phyloP scores from a whole-genome alignment of 2,888 invertebrate genomes.

The Caenorhabditis virilis region DNA sequence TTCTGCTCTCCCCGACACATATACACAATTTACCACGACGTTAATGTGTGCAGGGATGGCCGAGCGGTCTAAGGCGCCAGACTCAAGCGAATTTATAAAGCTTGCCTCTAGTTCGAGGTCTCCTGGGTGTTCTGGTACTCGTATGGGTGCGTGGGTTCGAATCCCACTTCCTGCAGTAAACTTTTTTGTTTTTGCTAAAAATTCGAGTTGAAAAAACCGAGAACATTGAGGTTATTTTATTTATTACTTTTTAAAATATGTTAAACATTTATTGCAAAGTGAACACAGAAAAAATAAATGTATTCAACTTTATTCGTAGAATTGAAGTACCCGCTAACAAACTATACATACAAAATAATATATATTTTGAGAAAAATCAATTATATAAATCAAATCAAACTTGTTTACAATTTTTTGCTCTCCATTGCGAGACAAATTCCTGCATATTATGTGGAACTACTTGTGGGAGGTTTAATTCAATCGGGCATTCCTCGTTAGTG shows the following conservation, averaged over 20 bases:
- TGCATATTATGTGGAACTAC: constrained; percentile 28
- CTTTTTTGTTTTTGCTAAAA: constrained; percentile 1
- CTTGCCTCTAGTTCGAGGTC: constrained; percentile 40
- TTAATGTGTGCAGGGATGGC: constrained; percentile 71
- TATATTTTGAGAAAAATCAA: too few relatives aligned
- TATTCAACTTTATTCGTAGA: too few relatives aligned
- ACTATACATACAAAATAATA: too few relatives aligned
- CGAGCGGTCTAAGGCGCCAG: constrained; percentile 71
- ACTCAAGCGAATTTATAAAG: constrained; percentile 69
- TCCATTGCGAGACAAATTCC: constrained; percentile 32
- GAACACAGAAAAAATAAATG: too few relatives aligned
- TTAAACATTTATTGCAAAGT: too few relatives aligned
- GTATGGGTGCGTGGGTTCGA: constrained; percentile 45
- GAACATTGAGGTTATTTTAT: too few relatives aligned
- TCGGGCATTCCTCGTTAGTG: background rate
- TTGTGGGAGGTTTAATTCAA: constrained; percentile 17
- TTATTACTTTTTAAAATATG: too few relatives aligned
- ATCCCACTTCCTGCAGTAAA: constrained; percentile 8
- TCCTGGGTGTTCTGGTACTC: constrained; percentile 53
- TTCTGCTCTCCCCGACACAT: too few relatives aligned
- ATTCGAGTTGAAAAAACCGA: too few relatives aligned
- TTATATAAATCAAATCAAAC: background rate
- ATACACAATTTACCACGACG: too few relatives aligned
- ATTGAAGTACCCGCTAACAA: too few relatives aligned
- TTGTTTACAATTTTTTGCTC: constrained; percentile 8